Evolutionary conservation across 2,888 invertebrate genomes (phyloP).

Genomic region (Macaria notata): DNA sequence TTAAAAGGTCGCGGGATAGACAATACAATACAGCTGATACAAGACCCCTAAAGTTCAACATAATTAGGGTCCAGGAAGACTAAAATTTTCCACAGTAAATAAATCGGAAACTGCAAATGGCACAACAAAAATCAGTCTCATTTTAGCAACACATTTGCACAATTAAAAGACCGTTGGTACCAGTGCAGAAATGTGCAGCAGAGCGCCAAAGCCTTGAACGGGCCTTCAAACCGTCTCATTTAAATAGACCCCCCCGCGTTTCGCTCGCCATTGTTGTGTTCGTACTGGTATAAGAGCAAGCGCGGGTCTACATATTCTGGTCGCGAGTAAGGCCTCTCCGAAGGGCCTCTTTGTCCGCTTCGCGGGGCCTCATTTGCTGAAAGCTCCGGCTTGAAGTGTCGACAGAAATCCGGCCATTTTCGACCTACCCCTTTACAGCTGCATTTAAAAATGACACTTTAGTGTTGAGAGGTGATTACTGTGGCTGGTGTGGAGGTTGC

Average conservation of each 20-base stretch:
- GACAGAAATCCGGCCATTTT: constrained; percentile 61
- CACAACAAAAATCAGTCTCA: no score
- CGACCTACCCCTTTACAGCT: constrained; percentile 37
- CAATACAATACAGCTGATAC: no score
- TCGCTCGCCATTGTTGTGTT: constrained; percentile 39
- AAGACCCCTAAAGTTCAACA: no score
- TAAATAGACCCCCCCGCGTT: constrained; percentile 45
- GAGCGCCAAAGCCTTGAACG: constrained; percentile 18
- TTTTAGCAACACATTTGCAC: background rate
- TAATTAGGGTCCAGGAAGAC: no score
- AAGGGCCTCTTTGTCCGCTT: constrained; percentile 60
- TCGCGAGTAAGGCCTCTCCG: constrained; percentile 43
- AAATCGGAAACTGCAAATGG: background rate
- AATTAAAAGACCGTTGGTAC: constrained; percentile 22
- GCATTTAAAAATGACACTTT: constrained; percentile 47
- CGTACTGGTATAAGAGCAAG: constrained; percentile 33
- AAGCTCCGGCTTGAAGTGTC: constrained; percentile 64
- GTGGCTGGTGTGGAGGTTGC: background rate
- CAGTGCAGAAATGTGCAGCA: constrained; percentile 54
- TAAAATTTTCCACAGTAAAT: background rate
- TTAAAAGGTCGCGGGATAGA: constrained; percentile 21
- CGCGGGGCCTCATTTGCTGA: constrained; percentile 69
- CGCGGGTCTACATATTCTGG: constrained; percentile 38
- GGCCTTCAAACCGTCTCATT: constrained; percentile 38
- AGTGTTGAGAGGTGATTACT: constrained; percentile 27